Conservation (phyloP, 2,113 vertebrate species). For the Hiodon alosoides region DNA sequence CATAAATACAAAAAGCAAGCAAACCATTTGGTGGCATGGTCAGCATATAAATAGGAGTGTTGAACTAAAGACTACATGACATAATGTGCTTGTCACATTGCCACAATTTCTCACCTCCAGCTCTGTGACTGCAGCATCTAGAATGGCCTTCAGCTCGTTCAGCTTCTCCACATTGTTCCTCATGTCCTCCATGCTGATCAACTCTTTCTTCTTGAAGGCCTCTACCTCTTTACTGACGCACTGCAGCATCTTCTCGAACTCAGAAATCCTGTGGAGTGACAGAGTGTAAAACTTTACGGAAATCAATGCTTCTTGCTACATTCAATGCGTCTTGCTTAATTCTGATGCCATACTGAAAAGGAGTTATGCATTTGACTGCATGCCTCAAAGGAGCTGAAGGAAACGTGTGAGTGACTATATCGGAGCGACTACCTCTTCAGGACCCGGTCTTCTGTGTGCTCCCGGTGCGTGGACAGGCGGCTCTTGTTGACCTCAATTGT, state of each 20-base stretch:
- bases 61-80: no score
- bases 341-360: background rate
- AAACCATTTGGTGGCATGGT: no score
- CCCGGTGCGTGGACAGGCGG: conserved; percentile 46
- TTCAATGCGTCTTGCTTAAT: background rate
- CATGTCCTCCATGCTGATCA: conserved; percentile 66
- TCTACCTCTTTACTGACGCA: conserved; percentile 64
- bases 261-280: conserved; percentile 56
- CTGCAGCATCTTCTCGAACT: conserved; percentile 64
- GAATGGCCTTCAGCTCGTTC: conserved; percentile 57
- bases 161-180: conserved; percentile 73
- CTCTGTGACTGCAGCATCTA: conserved; percentile 66
- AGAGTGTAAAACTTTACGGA: background rate
- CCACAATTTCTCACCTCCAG: conserved; percentile 63
- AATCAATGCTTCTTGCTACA: background rate
- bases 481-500: conserved; percentile 63
- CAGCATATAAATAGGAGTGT: no score
- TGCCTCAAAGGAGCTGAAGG: no score
- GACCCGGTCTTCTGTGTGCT: conserved; percentile 57
- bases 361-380: background rate
- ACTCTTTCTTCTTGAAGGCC: conserved; percentile 67
- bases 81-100: background rate
- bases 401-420: background rate
- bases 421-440: conserved; percentile 60
- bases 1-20: background rate